These are phyloP conservation scores for Therioaphis trifolii DNA, from an alignment of 2,888 invertebrate species.

Conservation along the genomic window DNA sequence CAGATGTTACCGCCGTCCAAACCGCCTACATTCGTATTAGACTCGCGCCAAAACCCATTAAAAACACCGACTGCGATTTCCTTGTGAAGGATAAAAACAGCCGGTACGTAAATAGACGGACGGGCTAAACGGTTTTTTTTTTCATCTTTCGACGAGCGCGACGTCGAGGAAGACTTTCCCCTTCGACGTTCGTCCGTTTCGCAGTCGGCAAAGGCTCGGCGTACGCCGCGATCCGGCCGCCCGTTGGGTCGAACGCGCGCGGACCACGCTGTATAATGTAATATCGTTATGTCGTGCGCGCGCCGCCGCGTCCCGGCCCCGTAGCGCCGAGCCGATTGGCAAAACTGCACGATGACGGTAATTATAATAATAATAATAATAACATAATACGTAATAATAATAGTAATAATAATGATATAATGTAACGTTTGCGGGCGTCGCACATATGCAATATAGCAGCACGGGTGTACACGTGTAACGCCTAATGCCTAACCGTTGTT, in stretches of 20 bases:
- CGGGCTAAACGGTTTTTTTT: neutral
- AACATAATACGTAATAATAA: no score
- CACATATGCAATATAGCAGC: conserved; percentile 52
- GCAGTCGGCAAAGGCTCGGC: neutral
- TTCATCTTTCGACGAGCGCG: neutral
- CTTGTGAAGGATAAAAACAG: conserved; percentile 50
- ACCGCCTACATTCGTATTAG: conserved; percentile 45
- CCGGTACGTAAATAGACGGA: conserved; percentile 39
- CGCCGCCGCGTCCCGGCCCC: no score
- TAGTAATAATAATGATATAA: neutral
- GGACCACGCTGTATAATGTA: no score
- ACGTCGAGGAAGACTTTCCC: neutral
- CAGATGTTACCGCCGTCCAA: conserved; percentile 35
- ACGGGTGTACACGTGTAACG: neutral
- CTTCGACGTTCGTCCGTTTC: no score
- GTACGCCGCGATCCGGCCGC: neutral
- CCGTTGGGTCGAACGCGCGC: no score
- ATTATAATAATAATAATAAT: no score
- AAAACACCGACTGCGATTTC: conserved; percentile 43
- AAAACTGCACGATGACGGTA: no score
- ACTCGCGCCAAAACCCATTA: conserved; percentile 55
- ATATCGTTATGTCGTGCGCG: no score
- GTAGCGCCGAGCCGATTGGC: no score
- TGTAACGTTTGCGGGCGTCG: conserved; percentile 17
- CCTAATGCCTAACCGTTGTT: neutral